Evolutionary conservation across 2,888 invertebrate genomes (phyloP), one percentile per base, ranked within the genome.

Genomic region (Nymphalis urticae): DNA sequence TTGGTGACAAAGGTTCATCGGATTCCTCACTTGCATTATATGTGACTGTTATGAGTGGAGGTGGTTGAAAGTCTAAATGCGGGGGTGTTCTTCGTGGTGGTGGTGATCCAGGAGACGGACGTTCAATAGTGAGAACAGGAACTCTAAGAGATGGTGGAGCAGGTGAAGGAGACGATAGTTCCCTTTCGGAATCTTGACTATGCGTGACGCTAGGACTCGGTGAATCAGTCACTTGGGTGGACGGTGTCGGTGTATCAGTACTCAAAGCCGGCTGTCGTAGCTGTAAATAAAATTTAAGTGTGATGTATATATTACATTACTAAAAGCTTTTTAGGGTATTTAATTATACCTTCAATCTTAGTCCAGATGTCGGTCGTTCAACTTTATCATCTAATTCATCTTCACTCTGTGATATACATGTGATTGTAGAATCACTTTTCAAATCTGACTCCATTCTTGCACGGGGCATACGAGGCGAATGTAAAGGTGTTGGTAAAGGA

Each of bases 21-120:
- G 96, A 96, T 85, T 96, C 96, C 84, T 96, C 96, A 78, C 95
- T 96, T 85, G 95, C 94, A 77, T 96, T 96, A 76, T 95, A 95
- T 0, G 96, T 96, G 42, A 96, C 95, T 16, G 96, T 96, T 76
- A 96, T 96, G 77, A 95, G 87, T 0, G 96, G 96, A 10, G 95
- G 95, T 36, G 86, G 94, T 89, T 76, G 95, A 92, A 83, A 95
- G 93, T 96, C 85, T 93, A 96, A 80, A 93, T 94, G 87, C 87
- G 95, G 92, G 86, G 95, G 87, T 85, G 95, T 93, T 79, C 95
- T 93, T 79, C 92, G 90, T 48, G 94, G 94, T 9, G 94, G 94
- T 8, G 94, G 93, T 51, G 93, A 94, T 1, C 95, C 95, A 19
- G 96, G 96, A 4, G 95, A 95, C 0, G 96, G 94, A 60, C 95